Evolutionary conservation across 1,140 invertebrate species (phyloP).

Genomic region (Lepidostoma basale): DNA sequence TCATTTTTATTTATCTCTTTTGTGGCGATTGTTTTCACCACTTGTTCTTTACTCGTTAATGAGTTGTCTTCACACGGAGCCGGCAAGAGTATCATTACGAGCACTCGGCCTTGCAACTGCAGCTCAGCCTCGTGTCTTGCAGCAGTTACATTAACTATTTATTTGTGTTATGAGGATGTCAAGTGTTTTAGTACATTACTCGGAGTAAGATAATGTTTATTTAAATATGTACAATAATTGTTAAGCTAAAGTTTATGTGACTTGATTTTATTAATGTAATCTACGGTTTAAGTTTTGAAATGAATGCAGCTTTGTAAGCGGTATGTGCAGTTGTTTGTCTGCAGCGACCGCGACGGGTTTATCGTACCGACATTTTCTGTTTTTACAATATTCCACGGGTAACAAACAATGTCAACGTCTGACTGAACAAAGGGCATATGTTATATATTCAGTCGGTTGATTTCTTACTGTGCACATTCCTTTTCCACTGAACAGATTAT

Average conservation of each 20-base stretch:
- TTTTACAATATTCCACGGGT: conserved; percentile 18
- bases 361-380: too few species aligned
- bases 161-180: conserved; percentile 15
- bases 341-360: too few species aligned
- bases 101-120: neutral
- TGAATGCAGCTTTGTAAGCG: too few species aligned
- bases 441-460: conserved; percentile 7
- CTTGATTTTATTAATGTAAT: too few species aligned
- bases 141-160: conserved; percentile 17
- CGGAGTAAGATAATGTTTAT: conserved; percentile 13
- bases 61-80: neutral
- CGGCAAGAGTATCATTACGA: neutral
- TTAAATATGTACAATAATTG: conserved; percentile 4
- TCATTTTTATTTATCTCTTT: neutral
- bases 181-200: conserved; percentile 16
- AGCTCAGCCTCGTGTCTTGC: too few species aligned
- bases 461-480: conserved; percentile 29
- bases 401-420: neutral
- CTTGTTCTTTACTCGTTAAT: neutral
- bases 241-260: conserved; percentile 6
- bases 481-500: conserved; percentile 27
- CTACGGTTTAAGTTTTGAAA: too few species aligned
- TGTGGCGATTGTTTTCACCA: neutral
- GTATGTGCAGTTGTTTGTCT: too few species aligned
- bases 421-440: neutral